A percentile compares a stretch with the other conserved stretches of the same genome.
phyloP scores from a whole-genome alignment of 30 jellyfish, hydroid and myxozoan genomes.

The Rhopilema esculentum region DNA sequence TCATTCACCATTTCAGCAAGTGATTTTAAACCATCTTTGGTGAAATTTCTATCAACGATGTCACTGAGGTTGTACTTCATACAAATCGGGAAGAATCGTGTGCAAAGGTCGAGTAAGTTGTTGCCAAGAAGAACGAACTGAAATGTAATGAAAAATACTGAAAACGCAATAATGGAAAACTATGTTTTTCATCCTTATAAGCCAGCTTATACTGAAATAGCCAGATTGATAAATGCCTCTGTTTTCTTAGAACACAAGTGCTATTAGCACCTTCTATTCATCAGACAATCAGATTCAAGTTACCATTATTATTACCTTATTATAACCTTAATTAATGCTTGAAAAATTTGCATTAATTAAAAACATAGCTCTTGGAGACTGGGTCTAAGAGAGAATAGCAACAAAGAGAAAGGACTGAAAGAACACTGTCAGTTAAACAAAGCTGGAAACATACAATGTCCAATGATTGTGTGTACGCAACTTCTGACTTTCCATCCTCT shows the following conservation, averaged over 20 bases:
- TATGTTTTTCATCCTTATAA: background rate
- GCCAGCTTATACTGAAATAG: no score
- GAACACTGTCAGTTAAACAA: no score
- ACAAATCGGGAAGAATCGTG: conserved; percentile 71
- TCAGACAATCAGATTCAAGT: no score
- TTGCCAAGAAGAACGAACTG: conserved; percentile 86
- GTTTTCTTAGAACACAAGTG: no score
- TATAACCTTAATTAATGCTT: no score
- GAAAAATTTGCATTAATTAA: no score
- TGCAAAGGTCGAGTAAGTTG: conserved; percentile 78
- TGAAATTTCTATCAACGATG: conserved; percentile 35
- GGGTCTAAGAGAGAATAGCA: no score
- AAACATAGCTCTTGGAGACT: no score
- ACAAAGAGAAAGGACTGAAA: no score
- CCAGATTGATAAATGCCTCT: no score
- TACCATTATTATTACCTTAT: no score
- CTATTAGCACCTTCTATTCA: no score
- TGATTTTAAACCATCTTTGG: conserved; percentile 54
- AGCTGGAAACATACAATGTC: conserved; percentile 71
- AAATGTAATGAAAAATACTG: background rate
- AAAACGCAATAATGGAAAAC: background rate
- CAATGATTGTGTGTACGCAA: conserved; percentile 80
- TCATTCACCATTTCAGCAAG: conserved; percentile 56
- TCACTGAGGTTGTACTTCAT: conserved; percentile 55
- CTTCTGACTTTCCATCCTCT: conserved; percentile 58